Percentiles rank a stretch among this genome's conserved stretches.
Conservation (phyloP, 1,140 invertebrate genomes). For the Leptinotarsa defecta region DNA sequence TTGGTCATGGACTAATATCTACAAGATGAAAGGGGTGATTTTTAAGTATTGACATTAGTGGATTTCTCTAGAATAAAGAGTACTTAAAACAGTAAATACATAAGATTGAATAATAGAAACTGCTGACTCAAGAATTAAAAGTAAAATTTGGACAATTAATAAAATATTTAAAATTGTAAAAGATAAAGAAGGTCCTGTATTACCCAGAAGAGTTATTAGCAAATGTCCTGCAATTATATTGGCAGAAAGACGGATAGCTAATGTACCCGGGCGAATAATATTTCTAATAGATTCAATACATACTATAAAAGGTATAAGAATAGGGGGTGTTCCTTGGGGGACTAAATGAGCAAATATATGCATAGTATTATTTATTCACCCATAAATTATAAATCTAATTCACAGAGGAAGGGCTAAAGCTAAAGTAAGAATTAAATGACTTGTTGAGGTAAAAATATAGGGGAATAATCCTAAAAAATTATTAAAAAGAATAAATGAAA, state of each 20-base stretch:
- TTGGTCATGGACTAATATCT: slow-evolving; percentile 62
- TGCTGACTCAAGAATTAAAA: slow-evolving; percentile 55
- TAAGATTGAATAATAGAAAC: slow-evolving; percentile 50
- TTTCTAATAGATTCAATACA: slow-evolving; percentile 66
- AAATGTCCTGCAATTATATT: slow-evolving; percentile 73
- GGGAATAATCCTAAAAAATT: slow-evolving; percentile 69
- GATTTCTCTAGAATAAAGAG: slow-evolving; percentile 55
- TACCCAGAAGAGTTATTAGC: slow-evolving; percentile 60
- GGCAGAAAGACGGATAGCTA: slow-evolving; percentile 67
- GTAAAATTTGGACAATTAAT: slow-evolving; percentile 58
- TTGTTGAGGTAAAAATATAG: slow-evolving; percentile 69
- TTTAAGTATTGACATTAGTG: slow-evolving; percentile 56
- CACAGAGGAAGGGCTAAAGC: slow-evolving; percentile 63
- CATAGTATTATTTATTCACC: slow-evolving; percentile 61
- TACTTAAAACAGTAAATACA: slow-evolving; percentile 53
- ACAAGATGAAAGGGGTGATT: slow-evolving; percentile 62
- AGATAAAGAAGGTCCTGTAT: slow-evolving; percentile 50
- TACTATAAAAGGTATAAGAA: slow-evolving; percentile 63
- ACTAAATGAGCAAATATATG: slow-evolving; percentile 67
- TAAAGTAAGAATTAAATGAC: slow-evolving; percentile 63
- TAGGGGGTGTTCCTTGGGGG: slow-evolving; percentile 62
- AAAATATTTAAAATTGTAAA: slow-evolving; percentile 52
- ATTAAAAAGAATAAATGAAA: slow-evolving; percentile 63
- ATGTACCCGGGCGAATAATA: slow-evolving; percentile 66
- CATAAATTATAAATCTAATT: slow-evolving; percentile 65